Base-by-base conservation (phyloP, 1,140 invertebrate genomes). In the Bursaphelenchus mucronatus region DNA sequence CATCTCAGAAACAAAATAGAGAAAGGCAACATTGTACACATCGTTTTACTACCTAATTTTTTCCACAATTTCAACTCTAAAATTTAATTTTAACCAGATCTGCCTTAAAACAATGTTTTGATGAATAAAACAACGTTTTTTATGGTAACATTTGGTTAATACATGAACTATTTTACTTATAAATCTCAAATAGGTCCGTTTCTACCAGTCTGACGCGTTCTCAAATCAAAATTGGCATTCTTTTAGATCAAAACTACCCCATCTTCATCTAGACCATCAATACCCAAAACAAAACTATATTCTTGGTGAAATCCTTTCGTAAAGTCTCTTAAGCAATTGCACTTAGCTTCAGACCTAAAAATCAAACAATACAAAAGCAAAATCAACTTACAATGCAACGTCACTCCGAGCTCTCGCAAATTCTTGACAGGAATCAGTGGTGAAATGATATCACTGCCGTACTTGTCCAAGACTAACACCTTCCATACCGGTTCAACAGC, bases 371-470 rank as follows among this genome's bases (percentile, higher is more conserved):
- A 11, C 8, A 3, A 8, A 64, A 53, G n/a, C 56, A 19, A 50
- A 8, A 61, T 53, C 30, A 67, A 67, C 87, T 87, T 86, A 94
- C 90, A 98, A 87, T 97, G 93, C 61, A 98, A 85, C 52, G 96
- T 99, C 13, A 99, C 90, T 66, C 95, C 95, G 72, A 94, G 83
- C 83, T 97, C 93, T 78, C 94, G 82, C 2, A 99, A 84, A 82
- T 98, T 94, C 83, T 95, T 96, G 0, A 98, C 88, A 47, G 91
- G 91, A 76, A 99, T 87, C 53, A 99, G 83, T 3, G 95, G 94
- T 15, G 94, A 96, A 74, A 99, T 95, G 52, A 99, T 97, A 82
- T 98, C 94, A 84, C 97, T 94, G 7, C 94, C 94, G 74, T 89
- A 87, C 75, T 90, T 87, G 83, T 99, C 96, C 80, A 97, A 97